A percentile compares a stretch with the other conserved stretches of the same genome.
These are phyloP conservation scores for Mixornis gularis DNA, from an alignment of 2,113 vertebrate species.

Conservation along the genomic window DNA sequence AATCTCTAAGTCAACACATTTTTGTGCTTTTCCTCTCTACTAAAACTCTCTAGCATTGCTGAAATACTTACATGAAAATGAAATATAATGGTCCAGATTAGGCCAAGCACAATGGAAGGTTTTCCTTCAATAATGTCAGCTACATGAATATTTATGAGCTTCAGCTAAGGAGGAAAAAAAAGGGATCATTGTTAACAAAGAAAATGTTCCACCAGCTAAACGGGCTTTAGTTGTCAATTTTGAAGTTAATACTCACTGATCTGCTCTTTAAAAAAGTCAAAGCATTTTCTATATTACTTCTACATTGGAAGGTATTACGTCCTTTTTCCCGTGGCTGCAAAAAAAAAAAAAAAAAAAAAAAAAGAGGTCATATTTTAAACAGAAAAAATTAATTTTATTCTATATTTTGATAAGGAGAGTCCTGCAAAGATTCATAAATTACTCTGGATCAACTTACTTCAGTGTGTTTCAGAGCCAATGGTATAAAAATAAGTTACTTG, in stretches of 20 bases:
- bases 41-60: neutral
- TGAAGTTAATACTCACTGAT: constrained; percentile 79
- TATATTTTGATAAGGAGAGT: neutral
- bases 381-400: neutral
- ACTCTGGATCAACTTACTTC: neutral
- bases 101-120: constrained; percentile 93
- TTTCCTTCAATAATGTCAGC: constrained; percentile 92
- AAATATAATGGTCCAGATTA: constrained; percentile 95
- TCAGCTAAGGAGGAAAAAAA: constrained; percentile 74
- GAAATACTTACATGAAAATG: constrained; percentile 90
- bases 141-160: constrained; percentile 96
- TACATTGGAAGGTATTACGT: constrained; percentile 84
- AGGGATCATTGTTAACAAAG: constrained; percentile 29
- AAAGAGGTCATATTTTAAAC: neutral
- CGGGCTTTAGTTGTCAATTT: neutral
- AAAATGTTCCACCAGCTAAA: constrained; percentile 10
- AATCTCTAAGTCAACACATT: neutral
- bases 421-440: neutral
- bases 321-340: constrained; percentile 87
- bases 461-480: neutral
- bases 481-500: neutral
- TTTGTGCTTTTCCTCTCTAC: neutral
- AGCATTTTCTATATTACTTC: constrained; percentile 90
- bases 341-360: neutral
- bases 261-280: constrained; percentile 84